Conservation (phyloP, 2,888 invertebrate genomes). For the Lucinisca nassula region DNA sequence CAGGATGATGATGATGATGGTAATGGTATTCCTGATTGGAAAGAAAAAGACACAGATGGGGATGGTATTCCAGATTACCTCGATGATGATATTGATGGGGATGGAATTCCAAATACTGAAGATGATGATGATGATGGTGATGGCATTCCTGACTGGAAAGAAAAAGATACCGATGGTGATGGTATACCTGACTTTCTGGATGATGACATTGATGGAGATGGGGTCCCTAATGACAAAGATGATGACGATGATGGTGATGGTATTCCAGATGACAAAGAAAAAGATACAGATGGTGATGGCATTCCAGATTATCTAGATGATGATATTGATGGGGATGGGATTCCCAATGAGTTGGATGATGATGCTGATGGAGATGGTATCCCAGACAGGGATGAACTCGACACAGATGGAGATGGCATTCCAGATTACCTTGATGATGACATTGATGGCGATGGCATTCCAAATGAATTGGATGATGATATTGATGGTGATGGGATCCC, state of each 20-base stretch:
- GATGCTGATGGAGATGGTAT: constrained; percentile 83
- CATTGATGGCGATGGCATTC: constrained; percentile 83
- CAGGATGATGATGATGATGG: constrained; percentile 82
- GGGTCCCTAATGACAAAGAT: constrained; percentile 77
- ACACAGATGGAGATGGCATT: constrained; percentile 85
- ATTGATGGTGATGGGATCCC: constrained; percentile 83
- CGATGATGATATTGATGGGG: constrained; percentile 82
- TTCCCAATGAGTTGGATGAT: constrained; percentile 76
- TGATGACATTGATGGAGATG: constrained; percentile 80
- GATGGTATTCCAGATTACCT: constrained; percentile 84
- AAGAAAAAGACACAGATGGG: constrained; percentile 73
- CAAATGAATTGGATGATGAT: constrained; percentile 82
- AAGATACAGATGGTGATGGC: constrained; percentile 84
- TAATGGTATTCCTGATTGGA: constrained; percentile 81
- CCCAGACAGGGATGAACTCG: constrained; percentile 78
- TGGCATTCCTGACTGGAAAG: constrained; percentile 79
- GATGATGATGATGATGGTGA: constrained; percentile 82
- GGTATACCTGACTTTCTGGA: constrained; percentile 84
- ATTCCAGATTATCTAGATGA: constrained; percentile 83
- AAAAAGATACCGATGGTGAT: constrained; percentile 84
- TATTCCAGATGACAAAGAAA: constrained; percentile 75
- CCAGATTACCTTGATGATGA: constrained; percentile 75
- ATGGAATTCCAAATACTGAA: constrained; percentile 83
- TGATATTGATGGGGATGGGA: constrained; percentile 81
- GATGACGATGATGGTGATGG: constrained; percentile 84